These are phyloP conservation scores for Melanargia galathea DNA, from an alignment of 2,888 invertebrate genomes.

Conservation along the genomic window DNA sequence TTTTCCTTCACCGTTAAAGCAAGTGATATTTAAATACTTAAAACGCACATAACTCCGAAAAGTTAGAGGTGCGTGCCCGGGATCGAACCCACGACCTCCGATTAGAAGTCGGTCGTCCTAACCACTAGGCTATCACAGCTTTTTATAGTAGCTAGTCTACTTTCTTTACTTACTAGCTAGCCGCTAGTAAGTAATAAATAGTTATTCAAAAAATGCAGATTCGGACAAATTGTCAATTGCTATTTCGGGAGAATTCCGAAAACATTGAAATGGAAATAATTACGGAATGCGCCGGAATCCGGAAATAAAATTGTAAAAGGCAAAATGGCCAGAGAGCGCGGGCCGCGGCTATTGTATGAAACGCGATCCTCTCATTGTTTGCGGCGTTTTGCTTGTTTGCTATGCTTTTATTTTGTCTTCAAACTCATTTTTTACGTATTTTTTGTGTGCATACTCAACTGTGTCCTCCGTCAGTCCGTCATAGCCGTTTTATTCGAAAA, in stretches of 20 bases:
- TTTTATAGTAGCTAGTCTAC: too few relatives aligned
- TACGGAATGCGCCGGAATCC: slow-evolving; percentile 11
- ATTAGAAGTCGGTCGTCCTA: too few relatives aligned
- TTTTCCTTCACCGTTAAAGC: too few relatives aligned
- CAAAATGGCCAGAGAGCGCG: slow-evolving; percentile 20
- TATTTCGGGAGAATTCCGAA: slow-evolving; percentile 9
- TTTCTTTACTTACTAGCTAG: too few relatives aligned
- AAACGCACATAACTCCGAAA: too few relatives aligned
- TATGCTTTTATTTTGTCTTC: slow-evolving; percentile 1
- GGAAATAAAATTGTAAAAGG: slow-evolving; percentile 15
- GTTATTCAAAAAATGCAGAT: slow-evolving; percentile 9
- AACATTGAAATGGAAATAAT: slow-evolving; percentile 18
- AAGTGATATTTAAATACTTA: too few relatives aligned
- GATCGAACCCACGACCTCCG: too few relatives aligned
- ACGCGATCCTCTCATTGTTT: slow-evolving; percentile 17
- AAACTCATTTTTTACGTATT: not conserved
- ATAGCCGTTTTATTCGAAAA: too few relatives aligned
- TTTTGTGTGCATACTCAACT: too few relatives aligned
- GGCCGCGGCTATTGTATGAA: slow-evolving; percentile 9
- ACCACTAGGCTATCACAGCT: too few relatives aligned
- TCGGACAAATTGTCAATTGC: slow-evolving; percentile 14
- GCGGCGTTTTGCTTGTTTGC: slow-evolving; percentile 4
- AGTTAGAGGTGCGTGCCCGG: too few relatives aligned
- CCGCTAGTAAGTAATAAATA: not conserved
- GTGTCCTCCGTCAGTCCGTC: too few relatives aligned